Conservation (phyloP, 2,797 vertebrate species). For the Periparus ater region DNA sequence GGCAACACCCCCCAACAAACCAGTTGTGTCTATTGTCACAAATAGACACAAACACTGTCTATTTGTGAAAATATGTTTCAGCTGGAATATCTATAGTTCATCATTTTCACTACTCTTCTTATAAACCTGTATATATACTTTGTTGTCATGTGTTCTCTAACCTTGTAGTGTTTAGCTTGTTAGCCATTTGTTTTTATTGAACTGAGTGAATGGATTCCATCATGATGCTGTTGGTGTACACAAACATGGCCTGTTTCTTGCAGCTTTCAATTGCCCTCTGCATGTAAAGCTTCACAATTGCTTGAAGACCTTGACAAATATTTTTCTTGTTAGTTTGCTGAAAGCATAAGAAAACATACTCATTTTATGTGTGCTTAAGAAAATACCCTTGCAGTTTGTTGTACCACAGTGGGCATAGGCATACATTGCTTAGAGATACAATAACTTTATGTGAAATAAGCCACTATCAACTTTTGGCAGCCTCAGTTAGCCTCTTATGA, state of each 20-base stretch:
- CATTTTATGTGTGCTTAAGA: not conserved
- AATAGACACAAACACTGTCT: not conserved
- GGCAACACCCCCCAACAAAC: not conserved
- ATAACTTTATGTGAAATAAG: not conserved
- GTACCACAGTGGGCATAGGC: not conserved
- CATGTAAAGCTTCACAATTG: not conserved
- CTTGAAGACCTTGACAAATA: not conserved
- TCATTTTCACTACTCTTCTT: not conserved
- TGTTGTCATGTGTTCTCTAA: not conserved
- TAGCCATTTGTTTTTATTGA: not conserved
- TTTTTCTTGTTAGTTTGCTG: not conserved
- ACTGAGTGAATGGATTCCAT: not conserved
- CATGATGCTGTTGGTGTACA: not conserved
- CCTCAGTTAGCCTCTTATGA: not conserved
- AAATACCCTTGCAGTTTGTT: not conserved
- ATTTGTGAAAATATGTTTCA: not conserved
- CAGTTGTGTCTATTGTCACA: not conserved
- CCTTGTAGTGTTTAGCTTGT: not conserved
- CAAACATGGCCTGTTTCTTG: not conserved
- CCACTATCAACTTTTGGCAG: not conserved
- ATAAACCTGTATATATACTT: not conserved
- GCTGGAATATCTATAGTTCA: not conserved
- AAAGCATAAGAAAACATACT: not conserved
- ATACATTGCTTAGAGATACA: not conserved
- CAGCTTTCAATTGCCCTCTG: not conserved